Evolutionary conservation across 2,113 vertebrate species (phyloP), one percentile per base, ranked within the genome.

Genomic region (Saccopteryx bilineata): DNA sequence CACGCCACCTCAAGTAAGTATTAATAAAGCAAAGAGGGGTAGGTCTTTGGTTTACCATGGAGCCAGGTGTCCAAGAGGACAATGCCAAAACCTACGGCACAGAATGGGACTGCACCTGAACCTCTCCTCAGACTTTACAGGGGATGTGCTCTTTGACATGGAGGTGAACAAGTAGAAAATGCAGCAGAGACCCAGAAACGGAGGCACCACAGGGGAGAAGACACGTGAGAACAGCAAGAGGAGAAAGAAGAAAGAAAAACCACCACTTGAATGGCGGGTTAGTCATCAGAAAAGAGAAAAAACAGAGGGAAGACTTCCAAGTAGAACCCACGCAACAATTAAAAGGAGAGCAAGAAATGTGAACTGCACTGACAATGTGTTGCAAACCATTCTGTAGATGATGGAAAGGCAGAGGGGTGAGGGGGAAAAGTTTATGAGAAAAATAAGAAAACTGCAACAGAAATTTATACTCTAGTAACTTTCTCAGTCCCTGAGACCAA

Each of bases 221-320:
- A 71, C 19, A 68, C 1, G 9, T 63, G 50, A 90, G 8, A 81
- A 84, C 9, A 71, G 18, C 39, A 93, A 68, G 0, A 60, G 46
- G 46, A 97, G 15, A 92, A 76, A 87, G 18, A 86, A 91, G 71
- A 54, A 82, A 71, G 58, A 48, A n/a, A 91, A 65, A 83, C 4
- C 26, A 46, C 52, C 10, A n/a, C 60, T 17, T 28, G 21, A 93
- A 80, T 1, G 93, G 74, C 15, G 86, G 54, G 90, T 75, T 72
- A 33, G 74, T 71, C 63, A 93, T 50, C 24, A 91, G 50, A 26
- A 87, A 18, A 71, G 9, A 68, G 24, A 69, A 68, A 75, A 91
- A 58, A 81, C 21, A 39, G 9, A 82, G 46, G 46, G 17, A 56
- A 81, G 54, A 69, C 15, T 33, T 90, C 26, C 56, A 88, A 81